Evolutionary conservation across 1,140 invertebrate species (phyloP).

Genomic region (Cydia fagiglandana): DNA sequence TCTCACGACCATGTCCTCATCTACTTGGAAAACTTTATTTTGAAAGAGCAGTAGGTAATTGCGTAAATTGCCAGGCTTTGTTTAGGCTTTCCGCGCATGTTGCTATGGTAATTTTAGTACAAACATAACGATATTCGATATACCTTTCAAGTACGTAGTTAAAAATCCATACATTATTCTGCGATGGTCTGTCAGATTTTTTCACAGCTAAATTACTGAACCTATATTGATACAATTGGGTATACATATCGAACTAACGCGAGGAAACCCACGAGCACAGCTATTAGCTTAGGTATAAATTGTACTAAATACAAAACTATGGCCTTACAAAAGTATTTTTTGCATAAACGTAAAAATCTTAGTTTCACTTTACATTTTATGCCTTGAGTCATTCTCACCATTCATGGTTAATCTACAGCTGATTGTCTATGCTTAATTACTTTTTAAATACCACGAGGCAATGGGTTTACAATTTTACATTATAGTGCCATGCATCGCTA

Average conservation of each 20-base stretch:
- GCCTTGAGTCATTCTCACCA: neutral
- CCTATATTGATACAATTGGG: neutral
- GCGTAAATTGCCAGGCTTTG: neutral
- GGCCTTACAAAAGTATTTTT: neutral
- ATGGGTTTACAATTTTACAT: neutral
- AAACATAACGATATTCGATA: neutral
- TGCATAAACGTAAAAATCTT: neutral
- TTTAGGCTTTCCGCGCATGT: slow-evolving; percentile 3
- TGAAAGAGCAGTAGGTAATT: neutral
- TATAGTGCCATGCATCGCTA: neutral
- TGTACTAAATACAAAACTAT: neutral
- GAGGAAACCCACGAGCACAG: neutral
- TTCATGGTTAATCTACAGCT: neutral
- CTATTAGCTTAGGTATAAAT: neutral
- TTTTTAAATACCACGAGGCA: slow-evolving; percentile 20
- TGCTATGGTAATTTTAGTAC: neutral
- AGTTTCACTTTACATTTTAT: neutral
- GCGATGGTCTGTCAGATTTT: too few species aligned
- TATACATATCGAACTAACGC: neutral
- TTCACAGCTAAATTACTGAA: too few species aligned
- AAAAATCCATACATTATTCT: too few species aligned
- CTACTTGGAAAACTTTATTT: neutral
- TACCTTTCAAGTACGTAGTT: neutral
- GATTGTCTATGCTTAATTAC: neutral
- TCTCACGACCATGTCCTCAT: neutral